Conservation (phyloP, 2,888 invertebrate genomes). For the Sepiola atlantica region DNA sequence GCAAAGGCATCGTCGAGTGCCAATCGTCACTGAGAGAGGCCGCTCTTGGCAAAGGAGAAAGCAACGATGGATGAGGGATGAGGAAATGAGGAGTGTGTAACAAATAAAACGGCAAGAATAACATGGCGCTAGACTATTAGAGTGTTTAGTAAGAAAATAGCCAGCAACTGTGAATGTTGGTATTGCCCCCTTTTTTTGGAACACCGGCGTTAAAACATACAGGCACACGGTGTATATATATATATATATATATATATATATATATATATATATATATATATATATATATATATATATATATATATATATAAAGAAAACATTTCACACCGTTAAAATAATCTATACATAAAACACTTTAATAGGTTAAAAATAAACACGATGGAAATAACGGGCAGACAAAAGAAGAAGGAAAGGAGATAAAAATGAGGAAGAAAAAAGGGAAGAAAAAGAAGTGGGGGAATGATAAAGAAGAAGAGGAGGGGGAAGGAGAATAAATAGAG, state of each 20-base stretch:
- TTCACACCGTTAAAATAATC: neutral
- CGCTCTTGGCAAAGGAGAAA: neutral
- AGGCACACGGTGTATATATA: neutral
- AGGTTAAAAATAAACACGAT: neutral
- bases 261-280: neutral
- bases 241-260: too few relatives aligned
- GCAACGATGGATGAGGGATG: neutral
- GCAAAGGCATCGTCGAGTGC: neutral
- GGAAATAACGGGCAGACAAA: too few relatives aligned
- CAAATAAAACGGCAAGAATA: neutral
- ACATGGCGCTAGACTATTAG: conserved; percentile 1
- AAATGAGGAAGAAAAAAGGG: too few relatives aligned
- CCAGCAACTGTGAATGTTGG: conserved; percentile 13
- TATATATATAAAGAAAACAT: neutral
- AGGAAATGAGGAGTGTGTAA: neutral
- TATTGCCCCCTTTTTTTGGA: neutral
- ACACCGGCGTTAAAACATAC: conserved; percentile 32
- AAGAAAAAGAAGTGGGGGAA: too few relatives aligned
- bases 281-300: neutral
- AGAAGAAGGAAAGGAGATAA: too few relatives aligned
- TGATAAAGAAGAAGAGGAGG: too few relatives aligned
- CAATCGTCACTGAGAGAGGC: neutral
- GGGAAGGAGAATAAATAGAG: too few relatives aligned
- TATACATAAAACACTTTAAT: conserved; percentile 9
- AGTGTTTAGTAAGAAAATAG: neutral